Evolutionary conservation across 2,113 vertebrate genomes (phyloP).

Genomic region (Turdus rufiventris): DNA sequence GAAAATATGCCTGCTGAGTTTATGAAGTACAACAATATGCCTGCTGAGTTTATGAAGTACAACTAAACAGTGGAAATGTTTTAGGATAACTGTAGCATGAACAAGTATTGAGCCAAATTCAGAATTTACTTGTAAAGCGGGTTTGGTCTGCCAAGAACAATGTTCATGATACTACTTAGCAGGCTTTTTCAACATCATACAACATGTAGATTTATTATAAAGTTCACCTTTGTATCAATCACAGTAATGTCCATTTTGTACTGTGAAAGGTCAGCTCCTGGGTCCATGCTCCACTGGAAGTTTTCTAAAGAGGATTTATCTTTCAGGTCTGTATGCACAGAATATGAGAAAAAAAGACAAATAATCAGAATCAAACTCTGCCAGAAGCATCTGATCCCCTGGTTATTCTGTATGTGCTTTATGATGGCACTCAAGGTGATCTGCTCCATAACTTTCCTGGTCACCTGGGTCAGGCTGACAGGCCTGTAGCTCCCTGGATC

Average conservation of each 20-base stretch:
- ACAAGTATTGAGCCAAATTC: neutral
- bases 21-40: neutral
- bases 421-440: neutral
- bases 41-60: neutral
- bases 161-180: neutral
- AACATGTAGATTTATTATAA: neutral
- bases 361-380: neutral
- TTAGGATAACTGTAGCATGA: neutral
- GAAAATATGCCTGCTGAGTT: neutral
- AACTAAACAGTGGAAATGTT: neutral
- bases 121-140: neutral
- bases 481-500: neutral
- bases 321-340: constrained; percentile 29
- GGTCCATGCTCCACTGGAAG: constrained; percentile 89
- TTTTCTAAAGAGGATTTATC: constrained; percentile 72
- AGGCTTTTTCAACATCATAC: neutral
- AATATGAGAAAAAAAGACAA: neutral
- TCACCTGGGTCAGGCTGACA: neutral
- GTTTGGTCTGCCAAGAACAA: neutral
- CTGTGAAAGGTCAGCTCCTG: constrained; percentile 82
- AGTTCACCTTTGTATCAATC: constrained; percentile 76
- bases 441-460: neutral
- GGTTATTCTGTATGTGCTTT: neutral
- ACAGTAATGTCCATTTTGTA: constrained; percentile 78
- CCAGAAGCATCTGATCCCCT: neutral